These are phyloP conservation scores for Progne subis DNA, from an alignment of 2,113 vertebrate genomes.

Conservation along the genomic window DNA sequence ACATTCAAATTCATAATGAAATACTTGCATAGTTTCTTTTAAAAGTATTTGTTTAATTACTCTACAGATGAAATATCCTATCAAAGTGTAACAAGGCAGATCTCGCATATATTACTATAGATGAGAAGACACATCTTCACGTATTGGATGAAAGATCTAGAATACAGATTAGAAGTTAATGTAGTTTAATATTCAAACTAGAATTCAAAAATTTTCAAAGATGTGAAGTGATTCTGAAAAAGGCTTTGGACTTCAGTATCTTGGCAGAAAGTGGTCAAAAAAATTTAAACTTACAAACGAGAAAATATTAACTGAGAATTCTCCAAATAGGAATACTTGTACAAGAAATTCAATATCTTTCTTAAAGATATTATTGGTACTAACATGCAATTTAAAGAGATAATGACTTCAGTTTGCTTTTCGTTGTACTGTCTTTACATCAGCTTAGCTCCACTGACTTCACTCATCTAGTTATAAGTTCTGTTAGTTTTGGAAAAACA, in stretches of 20 bases:
- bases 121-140: not conserved
- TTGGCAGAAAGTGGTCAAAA: not conserved
- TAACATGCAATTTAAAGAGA: not conserved
- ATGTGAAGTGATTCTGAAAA: not conserved
- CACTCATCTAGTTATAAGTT: not conserved
- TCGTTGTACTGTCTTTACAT: not conserved
- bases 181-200: not conserved
- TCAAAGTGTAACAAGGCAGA: not conserved
- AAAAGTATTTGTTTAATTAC: not conserved
- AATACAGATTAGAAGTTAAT: not conserved
- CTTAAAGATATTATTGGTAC: not conserved
- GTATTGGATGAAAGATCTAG: not conserved
- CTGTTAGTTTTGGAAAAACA: not conserved
- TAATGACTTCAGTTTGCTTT: not conserved
- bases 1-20: not conserved
- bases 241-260: not conserved
- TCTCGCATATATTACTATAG: not conserved
- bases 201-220: not conserved
- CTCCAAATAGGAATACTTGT: not conserved
- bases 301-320: not conserved
- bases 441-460: not conserved
- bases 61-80: not conserved
- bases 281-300: not conserved
- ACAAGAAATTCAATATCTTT: not conserved
- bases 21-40: not conserved